A percentile compares a stretch with the other conserved stretches of the same genome.
Conservation (phyloP, 2,888 invertebrate genomes). For the Drosophila neotestacea region DNA sequence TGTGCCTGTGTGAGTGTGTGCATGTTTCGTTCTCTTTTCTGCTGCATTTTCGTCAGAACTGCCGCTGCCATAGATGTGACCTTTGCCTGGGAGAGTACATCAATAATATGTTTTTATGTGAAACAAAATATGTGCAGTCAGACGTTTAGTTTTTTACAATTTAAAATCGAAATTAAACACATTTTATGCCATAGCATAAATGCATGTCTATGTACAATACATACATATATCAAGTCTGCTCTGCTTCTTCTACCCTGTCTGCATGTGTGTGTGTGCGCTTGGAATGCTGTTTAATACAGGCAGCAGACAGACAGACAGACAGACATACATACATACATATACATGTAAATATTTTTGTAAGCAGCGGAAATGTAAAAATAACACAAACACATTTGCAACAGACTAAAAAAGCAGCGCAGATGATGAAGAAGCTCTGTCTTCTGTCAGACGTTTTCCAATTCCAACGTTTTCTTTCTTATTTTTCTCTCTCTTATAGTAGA, state of each 20-base stretch:
- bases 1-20: constrained; percentile 22
- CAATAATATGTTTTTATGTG: constrained; percentile 24
- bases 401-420: constrained; percentile 40
- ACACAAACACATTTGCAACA: constrained; percentile 70
- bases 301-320: constrained; percentile 30
- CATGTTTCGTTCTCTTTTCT: constrained; percentile 58
- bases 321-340: constrained; percentile 19
- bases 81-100: constrained; percentile 52
- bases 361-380: constrained; percentile 80
- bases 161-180: constrained; percentile 13
- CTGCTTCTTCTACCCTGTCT: constrained; percentile 29
- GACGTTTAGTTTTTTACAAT: constrained; percentile 1
- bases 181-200: constrained; percentile 20
- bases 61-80: constrained; percentile 52
- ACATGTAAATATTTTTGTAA: constrained; percentile 70
- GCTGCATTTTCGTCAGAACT: constrained; percentile 59
- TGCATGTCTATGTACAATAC: background rate
- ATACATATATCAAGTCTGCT: constrained; percentile 35
- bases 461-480: constrained; percentile 26
- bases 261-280: constrained; percentile 36
- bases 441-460: constrained; percentile 51
- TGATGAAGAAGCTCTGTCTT: constrained; percentile 51
- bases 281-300: constrained; percentile 54
- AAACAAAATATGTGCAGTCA: constrained; percentile 13
- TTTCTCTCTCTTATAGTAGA: constrained; percentile 19